These are phyloP conservation scores for Chiloscyllium punctatum DNA, from an alignment of 2,797 vertebrate genomes.

Conservation along the genomic window DNA sequence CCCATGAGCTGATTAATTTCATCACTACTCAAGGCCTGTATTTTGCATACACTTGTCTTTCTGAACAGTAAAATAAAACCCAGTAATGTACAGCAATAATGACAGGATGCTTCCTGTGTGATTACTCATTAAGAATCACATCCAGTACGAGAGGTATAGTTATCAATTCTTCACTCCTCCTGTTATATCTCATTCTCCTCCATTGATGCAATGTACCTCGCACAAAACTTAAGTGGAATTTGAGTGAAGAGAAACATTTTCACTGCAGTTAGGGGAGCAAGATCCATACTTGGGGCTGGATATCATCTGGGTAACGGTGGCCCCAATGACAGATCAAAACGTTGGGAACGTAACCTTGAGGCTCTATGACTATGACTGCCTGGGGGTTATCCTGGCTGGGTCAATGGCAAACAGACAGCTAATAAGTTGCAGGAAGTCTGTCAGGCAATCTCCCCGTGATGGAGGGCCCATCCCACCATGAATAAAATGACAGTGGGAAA, in stretches of 20 bases:
- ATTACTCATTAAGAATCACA: not conserved
- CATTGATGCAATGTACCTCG: not conserved
- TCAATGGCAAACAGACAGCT: not conserved
- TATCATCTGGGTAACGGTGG: not conserved
- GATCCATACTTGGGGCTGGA: not conserved
- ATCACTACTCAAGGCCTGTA: not conserved
- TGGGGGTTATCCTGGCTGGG: not conserved
- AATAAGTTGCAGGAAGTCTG: no score
- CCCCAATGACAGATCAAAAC: not conserved
- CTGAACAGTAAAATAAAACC: not conserved
- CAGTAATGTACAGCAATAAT: not conserved
- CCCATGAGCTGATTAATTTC: not conserved
- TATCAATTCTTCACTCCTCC: not conserved
- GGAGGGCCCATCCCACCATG: not conserved
- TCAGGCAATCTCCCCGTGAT: not conserved
- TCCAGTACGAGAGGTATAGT: not conserved
- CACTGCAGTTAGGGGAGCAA: not conserved
- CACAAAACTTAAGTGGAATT: not conserved
- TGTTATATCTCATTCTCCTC: not conserved
- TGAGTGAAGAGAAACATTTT: not conserved
- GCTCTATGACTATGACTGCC: not conserved
- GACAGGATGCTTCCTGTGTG: not conserved
- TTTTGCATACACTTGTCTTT: not conserved
- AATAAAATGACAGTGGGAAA: not conserved
- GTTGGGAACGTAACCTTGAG: not conserved